Base-by-base conservation (phyloP, 2,888 invertebrate species). In the Axea sp. region DNA sequence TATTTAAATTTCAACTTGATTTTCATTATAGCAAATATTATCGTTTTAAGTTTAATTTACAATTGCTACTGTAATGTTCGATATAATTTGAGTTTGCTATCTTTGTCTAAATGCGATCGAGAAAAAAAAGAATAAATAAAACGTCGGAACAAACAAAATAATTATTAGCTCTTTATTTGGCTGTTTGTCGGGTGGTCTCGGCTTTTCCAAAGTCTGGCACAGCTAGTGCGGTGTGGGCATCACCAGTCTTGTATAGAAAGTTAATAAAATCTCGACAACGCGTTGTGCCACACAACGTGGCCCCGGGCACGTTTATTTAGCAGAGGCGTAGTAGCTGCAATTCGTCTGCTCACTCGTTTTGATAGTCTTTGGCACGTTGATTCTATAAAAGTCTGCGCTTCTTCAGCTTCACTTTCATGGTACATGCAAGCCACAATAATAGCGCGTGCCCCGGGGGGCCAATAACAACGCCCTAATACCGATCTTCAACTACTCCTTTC, bases 251-350 rank as follows among this genome's bases (percentile, higher is more conserved):
- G 81, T 84, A 84, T 83, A 87, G 85, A 87, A 78, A 87, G 87
- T 87, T 87, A 87, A 87, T 87, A 87, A 87, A 87, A 87, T 87
- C 86, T 85, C 81, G 78, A 82, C 82, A 83, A 79, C 78, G 78
- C 78, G 80, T 75, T 71, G 80, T 76, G 80, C 80, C 76, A 68
- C 67, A 72, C 72, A 75, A 74, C 71, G 37, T 35, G 60, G 75
- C 77, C 77, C 49, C 67, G 80, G 83, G 83, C 82, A 78, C 80
- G 86, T 86, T 86, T 86, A 84, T 86, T 86, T 84, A 86, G 81
- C 85, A 83, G 82, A 83, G 83, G 83, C 84, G 84, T 84, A n/a
- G n/a, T n/a, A 86, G 82, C 82, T 82, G 75, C 81, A 79, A 76
- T 77, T 75, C 75, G 68, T 68, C 28, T 71, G 57, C 65, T 73